A percentile compares a stretch with the other conserved stretches of the same genome.
phyloP scores from a whole-genome alignment of 2,113 vertebrate species.

The Embiotoca jacksoni region DNA sequence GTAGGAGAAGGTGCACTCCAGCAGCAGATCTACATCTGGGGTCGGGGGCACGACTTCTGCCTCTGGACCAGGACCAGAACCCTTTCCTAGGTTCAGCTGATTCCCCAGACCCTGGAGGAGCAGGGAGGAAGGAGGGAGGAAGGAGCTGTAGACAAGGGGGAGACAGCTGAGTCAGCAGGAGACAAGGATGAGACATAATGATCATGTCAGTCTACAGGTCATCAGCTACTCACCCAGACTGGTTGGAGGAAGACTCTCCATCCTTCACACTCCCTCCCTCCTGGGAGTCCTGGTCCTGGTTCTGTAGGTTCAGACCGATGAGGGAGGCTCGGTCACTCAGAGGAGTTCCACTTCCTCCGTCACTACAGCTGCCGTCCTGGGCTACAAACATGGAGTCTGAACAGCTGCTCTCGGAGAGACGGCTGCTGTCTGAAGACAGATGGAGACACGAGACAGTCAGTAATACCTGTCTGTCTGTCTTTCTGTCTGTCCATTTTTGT shows the following conservation, averaged over 20 bases:
- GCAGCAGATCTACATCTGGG: slow-evolving; percentile 83
- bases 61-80: slow-evolving; percentile 13
- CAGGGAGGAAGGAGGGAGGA: slow-evolving; percentile 31
- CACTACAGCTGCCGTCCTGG: slow-evolving; percentile 76
- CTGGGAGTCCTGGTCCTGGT: slow-evolving; percentile 41
- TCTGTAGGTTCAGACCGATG: slow-evolving; percentile 82
- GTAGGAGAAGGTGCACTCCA: slow-evolving; percentile 86
- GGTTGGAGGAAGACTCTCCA: neutral
- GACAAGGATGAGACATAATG: neutral
- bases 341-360: slow-evolving; percentile 83
- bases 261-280: neutral
- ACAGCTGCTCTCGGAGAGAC: slow-evolving; percentile 80
- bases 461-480: neutral
- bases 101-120: slow-evolving; percentile 47
- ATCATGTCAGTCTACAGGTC: neutral
- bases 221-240: slow-evolving; percentile 38
- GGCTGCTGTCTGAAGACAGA: slow-evolving; percentile 70
- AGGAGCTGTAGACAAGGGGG: slow-evolving; percentile 9
- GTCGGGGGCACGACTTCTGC: slow-evolving; percentile 40
- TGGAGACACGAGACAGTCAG: neutral
- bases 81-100: slow-evolving; percentile 16
- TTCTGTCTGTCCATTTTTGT: neutral
- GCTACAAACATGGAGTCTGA: slow-evolving; percentile 79
- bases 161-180: neutral
- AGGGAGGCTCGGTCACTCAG: slow-evolving; percentile 84